A percentile compares a stretch with the other conserved stretches of the same genome.
These are phyloP conservation scores for Pseudorasbora parva DNA, from an alignment of 2,113 vertebrate genomes.

Conservation along the genomic window DNA sequence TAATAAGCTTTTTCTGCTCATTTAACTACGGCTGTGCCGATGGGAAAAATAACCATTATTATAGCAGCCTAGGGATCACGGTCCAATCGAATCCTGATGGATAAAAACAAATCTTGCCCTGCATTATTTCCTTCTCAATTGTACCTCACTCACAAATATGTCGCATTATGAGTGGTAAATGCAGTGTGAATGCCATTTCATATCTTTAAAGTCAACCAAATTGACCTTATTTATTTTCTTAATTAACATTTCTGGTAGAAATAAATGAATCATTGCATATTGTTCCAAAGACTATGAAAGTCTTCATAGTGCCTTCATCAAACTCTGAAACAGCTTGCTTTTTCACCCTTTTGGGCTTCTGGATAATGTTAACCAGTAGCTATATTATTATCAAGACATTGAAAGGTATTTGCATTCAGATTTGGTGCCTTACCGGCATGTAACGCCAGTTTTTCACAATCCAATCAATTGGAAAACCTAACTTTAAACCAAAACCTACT, in stretches of 20 bases:
- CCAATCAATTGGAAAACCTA: too few species aligned
- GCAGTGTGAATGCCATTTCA: neutral
- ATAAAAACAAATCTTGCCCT: neutral
- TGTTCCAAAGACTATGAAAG: neutral
- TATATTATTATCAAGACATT: neutral
- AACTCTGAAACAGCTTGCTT: neutral
- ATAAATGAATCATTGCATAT: neutral
- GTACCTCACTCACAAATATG: neutral
- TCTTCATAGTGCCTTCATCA: neutral
- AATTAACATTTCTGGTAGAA: neutral
- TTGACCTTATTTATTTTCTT: neutral
- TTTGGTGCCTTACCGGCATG: neutral
- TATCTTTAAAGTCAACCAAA: slow-evolving; percentile 5
- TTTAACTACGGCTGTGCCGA: neutral
- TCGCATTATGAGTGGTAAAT: neutral
- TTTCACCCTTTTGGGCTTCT: neutral
- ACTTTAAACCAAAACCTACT: too few species aligned
- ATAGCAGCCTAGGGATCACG: neutral
- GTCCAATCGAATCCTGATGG: slow-evolving; percentile 3
- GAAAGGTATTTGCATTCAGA: neutral
- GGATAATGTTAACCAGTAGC: neutral
- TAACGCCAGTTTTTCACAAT: neutral
- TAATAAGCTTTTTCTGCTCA: neutral
- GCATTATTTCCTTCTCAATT: neutral
- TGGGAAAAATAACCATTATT: slow-evolving; percentile 13